Conservation (phyloP, 2,113 vertebrate species). For the Rana temporaria region DNA sequence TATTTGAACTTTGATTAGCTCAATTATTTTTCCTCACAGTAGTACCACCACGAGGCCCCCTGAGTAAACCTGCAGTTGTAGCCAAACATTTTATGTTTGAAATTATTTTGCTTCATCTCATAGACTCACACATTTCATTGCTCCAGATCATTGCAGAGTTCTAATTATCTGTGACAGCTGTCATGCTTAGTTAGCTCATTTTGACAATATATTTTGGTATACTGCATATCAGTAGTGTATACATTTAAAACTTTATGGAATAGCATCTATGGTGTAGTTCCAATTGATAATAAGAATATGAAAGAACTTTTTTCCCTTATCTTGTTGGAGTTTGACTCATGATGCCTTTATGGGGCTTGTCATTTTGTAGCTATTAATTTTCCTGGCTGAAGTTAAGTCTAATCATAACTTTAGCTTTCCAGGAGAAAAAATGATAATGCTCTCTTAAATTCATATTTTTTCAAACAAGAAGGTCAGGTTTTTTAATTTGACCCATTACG, state of each 20-base stretch:
- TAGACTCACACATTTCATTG: conserved; percentile 4
- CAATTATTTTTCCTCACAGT: background rate
- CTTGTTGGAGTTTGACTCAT: background rate
- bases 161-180: conserved; percentile 46
- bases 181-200: conserved; percentile 24
- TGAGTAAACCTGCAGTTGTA: background rate
- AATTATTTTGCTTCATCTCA: background rate
- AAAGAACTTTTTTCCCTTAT: background rate
- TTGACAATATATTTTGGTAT: conserved; percentile 19
- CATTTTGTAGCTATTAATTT: background rate
- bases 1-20: background rate
- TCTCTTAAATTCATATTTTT: too few species aligned
- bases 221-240: background rate
- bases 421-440: too few species aligned
- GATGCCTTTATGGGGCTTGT: background rate
- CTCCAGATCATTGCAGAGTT: background rate
- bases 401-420: background rate
- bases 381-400: background rate
- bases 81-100: background rate
- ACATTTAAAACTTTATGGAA: conserved; percentile 14
- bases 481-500: too few species aligned
- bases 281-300: background rate
- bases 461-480: too few species aligned
- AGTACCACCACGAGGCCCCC: background rate
- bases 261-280: background rate